phyloP scores from a whole-genome alignment of 2,888 invertebrate genomes.

The Pecten maximus region DNA sequence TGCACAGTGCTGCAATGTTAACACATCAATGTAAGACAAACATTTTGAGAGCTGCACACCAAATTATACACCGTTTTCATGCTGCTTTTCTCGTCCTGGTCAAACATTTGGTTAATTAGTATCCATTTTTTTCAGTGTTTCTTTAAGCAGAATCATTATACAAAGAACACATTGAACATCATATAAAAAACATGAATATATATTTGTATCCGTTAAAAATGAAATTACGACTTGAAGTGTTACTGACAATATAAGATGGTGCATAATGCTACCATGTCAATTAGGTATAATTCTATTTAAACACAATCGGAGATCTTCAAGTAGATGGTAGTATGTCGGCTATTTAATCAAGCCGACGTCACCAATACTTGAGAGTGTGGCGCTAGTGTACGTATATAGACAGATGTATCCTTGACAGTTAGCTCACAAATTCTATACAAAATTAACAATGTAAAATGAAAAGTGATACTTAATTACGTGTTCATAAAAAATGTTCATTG shows the following conservation, averaged over 20 bases:
- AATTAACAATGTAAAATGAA: too few species aligned
- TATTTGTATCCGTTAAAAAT: background rate
- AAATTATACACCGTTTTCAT: background rate
- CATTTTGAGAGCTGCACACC: background rate
- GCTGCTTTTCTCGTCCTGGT: background rate
- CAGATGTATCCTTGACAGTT: too few species aligned
- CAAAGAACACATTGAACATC: background rate
- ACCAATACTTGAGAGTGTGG: background rate
- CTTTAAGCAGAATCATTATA: background rate
- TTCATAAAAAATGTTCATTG: too few species aligned
- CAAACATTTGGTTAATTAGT: constrained; percentile 13
- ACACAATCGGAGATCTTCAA: background rate
- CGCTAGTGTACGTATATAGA: background rate
- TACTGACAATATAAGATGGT: background rate
- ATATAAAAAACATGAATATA: background rate
- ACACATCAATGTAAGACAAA: background rate
- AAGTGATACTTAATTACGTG: too few species aligned
- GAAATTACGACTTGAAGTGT: background rate
- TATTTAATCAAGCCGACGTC: background rate
- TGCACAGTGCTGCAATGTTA: background rate
- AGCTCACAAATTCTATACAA: too few species aligned
- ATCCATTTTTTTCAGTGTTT: background rate
- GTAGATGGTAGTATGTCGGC: background rate
- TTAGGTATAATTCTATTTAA: constrained; percentile 1
- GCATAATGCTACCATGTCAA: background rate